Conservation (phyloP, 2,888 invertebrate genomes). For the Spatulosminthurus flaviceps region DNA sequence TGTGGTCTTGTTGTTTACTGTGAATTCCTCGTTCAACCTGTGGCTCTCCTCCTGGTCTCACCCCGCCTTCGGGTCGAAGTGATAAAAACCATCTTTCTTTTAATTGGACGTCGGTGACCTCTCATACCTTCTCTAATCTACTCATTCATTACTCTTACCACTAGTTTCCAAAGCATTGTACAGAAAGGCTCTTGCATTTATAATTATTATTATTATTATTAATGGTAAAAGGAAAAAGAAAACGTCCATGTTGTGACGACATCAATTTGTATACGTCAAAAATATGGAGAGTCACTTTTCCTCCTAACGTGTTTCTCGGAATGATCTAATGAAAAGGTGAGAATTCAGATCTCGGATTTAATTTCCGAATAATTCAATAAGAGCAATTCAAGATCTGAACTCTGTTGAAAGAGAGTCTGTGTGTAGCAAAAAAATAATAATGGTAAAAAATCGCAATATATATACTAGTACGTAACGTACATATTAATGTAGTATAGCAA, state of each 20-base stretch:
- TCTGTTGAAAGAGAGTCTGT: too few relatives aligned
- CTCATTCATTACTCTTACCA: too few relatives aligned
- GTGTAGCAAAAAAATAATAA: too few relatives aligned
- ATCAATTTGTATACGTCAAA: constrained; percentile 24
- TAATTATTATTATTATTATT: too few relatives aligned
- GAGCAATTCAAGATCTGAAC: too few relatives aligned
- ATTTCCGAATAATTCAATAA: too few relatives aligned
- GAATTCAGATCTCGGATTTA: too few relatives aligned
- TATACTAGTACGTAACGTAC: too few relatives aligned
- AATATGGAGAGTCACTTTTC: not conserved
- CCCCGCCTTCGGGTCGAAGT: constrained; percentile 63
- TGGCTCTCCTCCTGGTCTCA: constrained; percentile 63
- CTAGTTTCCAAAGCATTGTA: not conserved
- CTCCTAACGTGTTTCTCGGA: not conserved
- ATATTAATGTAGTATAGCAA: too few relatives aligned
- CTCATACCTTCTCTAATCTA: constrained; percentile 12
- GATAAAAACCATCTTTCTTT: constrained; percentile 48
- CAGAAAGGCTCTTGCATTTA: constrained; percentile 24
- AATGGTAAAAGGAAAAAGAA: too few relatives aligned
- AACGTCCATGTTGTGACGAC: constrained; percentile 18
- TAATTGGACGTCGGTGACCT: constrained; percentile 47
- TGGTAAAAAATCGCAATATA: too few relatives aligned
- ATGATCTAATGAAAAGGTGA: too few relatives aligned
- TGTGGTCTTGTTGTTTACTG: constrained; percentile 64
- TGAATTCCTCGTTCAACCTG: constrained; percentile 64